A percentile compares a stretch with the other conserved stretches of the same genome.
phyloP scores from a whole-genome alignment of 2,797 vertebrate species.

The Sebastes goodei region DNA sequence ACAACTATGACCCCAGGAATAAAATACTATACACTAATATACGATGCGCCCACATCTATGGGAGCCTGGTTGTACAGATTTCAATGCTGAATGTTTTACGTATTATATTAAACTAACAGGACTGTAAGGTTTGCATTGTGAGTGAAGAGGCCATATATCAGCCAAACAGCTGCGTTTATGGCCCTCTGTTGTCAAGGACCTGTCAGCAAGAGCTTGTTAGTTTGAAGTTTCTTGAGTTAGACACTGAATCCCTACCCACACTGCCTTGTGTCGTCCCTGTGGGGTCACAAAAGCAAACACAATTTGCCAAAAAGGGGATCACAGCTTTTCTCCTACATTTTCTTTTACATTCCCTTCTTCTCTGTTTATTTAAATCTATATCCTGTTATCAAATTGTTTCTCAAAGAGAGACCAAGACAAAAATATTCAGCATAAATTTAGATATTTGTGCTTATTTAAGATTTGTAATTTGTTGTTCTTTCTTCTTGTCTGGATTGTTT shows the following conservation, averaged over 20 bases:
- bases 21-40: conserved; percentile 38
- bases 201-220: neutral
- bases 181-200: neutral
- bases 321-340: neutral
- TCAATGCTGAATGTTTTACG: neutral
- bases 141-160: neutral
- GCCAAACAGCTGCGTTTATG: neutral
- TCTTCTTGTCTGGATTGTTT: neutral
- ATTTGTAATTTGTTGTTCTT: neutral
- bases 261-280: neutral
- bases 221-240: conserved; percentile 4
- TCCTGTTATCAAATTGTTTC: neutral
- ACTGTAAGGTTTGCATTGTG: neutral
- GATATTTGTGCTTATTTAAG: neutral
- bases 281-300: neutral
- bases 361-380: neutral
- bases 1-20: conserved; percentile 47
- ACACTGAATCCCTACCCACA: neutral
- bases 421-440: neutral
- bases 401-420: neutral
- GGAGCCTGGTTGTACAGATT: neutral
- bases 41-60: neutral
- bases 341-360: neutral
- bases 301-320: neutral
- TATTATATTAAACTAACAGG: neutral